These are phyloP conservation scores for Iselma pallidipennis DNA, from an alignment of 2,888 invertebrate species.

Conservation along the genomic window DNA sequence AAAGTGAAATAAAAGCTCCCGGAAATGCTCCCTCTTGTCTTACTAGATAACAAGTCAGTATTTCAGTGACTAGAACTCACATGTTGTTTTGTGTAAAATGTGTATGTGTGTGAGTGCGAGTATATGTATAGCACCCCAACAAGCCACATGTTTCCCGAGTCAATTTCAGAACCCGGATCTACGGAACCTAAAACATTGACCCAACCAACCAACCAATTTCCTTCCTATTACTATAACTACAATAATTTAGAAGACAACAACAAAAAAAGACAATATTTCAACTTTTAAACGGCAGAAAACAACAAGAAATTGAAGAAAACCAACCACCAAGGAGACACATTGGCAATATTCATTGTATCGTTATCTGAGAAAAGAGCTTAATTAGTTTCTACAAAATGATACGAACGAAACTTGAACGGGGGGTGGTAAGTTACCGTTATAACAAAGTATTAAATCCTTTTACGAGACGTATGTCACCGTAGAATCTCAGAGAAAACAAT, in stretches of 20 bases:
- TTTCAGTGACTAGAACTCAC: neutral
- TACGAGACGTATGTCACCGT: constrained; percentile 31
- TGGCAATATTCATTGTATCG: no score
- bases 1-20: neutral
- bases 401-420: no score
- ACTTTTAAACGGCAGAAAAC: no score
- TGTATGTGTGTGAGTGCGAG: no score
- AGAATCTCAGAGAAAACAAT: constrained; percentile 30
- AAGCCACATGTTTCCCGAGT: constrained; percentile 16
- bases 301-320: no score
- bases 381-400: no score
- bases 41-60: neutral
- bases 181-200: constrained; percentile 7
- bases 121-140: constrained; percentile 2
- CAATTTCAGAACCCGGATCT: constrained; percentile 28
- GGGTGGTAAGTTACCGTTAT: constrained; percentile 14
- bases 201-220: no score
- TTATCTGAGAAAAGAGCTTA: no score
- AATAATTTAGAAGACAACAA: no score
- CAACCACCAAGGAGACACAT: no score
- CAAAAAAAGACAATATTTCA: no score
- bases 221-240: no score
- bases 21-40: neutral
- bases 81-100: neutral
- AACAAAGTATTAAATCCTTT: constrained; percentile 30